Percentiles rank a stretch among this genome's conserved stretches.
Evolutionary conservation across 2,888 invertebrate species (phyloP).

Genomic region (Caenorhabditis sp.): DNA sequence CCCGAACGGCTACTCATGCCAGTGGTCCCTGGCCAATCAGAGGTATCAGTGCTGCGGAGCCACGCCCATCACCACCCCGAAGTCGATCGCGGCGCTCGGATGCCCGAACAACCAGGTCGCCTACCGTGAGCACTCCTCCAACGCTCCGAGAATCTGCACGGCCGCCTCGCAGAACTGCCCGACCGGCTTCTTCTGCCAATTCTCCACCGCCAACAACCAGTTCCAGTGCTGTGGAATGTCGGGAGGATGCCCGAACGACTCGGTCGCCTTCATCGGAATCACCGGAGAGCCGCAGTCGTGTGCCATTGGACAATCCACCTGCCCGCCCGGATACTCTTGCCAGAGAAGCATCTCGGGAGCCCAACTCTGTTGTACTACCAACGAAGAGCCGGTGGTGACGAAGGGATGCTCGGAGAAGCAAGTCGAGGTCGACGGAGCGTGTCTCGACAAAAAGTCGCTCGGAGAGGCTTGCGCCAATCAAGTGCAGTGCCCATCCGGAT

Average conservation of each 20-base stretch:
- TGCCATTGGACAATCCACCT: conserved; percentile 75
- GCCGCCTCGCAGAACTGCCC: conserved; percentile 76
- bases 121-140: conserved; percentile 70
- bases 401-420: conserved; percentile 74
- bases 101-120: conserved; percentile 78
- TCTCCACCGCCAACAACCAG: conserved; percentile 73
- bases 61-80: conserved; percentile 76
- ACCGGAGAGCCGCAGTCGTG: conserved; percentile 78
- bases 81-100: conserved; percentile 75
- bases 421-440: conserved; percentile 74
- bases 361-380: conserved; percentile 77
- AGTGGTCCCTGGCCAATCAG: conserved; percentile 78
- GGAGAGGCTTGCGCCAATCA: conserved; percentile 73
- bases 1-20: conserved; percentile 76
- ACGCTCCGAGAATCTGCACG: conserved; percentile 73
- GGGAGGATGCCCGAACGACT: conserved; percentile 77
- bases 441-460: conserved; percentile 71
- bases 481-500: conserved; percentile 73
- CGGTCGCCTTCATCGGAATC: conserved; percentile 78
- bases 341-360: conserved; percentile 73
- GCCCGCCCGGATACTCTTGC: conserved; percentile 77
- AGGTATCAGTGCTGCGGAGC: conserved; percentile 77
- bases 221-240: conserved; percentile 78
- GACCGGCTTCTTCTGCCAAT: conserved; percentile 77
- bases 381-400: conserved; percentile 50